Percentiles rank a stretch among this genome's conserved stretches.
Evolutionary conservation across 2,113 vertebrate genomes (phyloP).

Genomic region (Grammomys surdaster): DNA sequence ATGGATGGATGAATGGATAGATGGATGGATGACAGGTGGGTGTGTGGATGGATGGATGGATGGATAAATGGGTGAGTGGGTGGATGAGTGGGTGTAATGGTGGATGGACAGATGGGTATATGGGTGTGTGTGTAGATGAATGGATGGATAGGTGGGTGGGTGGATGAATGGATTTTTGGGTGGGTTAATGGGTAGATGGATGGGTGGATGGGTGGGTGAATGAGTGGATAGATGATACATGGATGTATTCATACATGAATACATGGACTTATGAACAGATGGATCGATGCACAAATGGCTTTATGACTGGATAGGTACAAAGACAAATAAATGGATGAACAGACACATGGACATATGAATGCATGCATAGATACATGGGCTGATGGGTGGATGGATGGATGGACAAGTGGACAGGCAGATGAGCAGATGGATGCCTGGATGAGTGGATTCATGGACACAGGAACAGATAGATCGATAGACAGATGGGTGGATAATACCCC

Average conservation of each 20-base stretch:
- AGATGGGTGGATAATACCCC: background rate
- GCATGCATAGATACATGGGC: too few species aligned
- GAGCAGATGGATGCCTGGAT: background rate
- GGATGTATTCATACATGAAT: background rate
- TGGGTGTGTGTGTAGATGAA: too few species aligned
- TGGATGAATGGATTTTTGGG: too few species aligned
- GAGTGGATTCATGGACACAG: background rate
- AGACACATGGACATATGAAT: background rate
- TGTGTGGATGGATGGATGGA: background rate
- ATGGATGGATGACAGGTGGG: accelerated
- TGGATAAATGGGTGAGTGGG: background rate
- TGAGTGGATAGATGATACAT: background rate
- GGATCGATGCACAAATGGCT: too few species aligned
- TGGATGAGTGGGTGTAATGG: background rate
- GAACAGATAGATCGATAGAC: background rate
- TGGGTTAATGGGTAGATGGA: background rate
- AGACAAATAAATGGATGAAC: background rate
- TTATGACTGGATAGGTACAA: background rate
- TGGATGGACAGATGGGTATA: background rate
- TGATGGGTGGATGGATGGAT: background rate
- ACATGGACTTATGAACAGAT: background rate
- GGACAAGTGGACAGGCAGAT: too few species aligned
- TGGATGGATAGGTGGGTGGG: background rate
- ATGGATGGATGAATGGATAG: background rate
- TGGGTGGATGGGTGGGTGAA: background rate